Evolutionary conservation across 2,113 vertebrate genomes (phyloP), one percentile per base, ranked within the genome.

Genomic region (Ascaphus truei): DNA sequence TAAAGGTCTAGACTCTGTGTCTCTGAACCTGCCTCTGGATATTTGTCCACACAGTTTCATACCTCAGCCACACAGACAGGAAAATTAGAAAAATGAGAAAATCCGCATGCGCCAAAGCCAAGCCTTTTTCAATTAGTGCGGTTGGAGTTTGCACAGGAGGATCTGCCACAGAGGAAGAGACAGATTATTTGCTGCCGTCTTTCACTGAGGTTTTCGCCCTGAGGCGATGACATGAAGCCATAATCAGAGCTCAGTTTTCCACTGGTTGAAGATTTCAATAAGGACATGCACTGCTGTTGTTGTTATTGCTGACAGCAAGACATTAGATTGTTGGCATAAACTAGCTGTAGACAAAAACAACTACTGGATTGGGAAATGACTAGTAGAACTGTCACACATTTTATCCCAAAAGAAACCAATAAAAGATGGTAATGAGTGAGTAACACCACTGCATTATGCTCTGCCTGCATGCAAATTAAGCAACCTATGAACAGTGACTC

Each of bases 1-100:
- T 77, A 76, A 79, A 75, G 78, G 77, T 76, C 81, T 77, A 80
- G 83, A 79, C 82, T 80, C 78, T 65, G 71, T 75, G 76, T 85
- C 82, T 86, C 77, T 74, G 74, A 76, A 31, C 67, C 58, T 81
- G 79, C 74, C 80, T 72, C 80, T 27, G 63, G 78, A 79, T 79
- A 72, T 72, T 73, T 77, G 73, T 79, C 79, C 64, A 79, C 56
- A 64, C 72, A 75, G 60, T 73, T 74, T 79, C 80, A 77, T 78
- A 48, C 73, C 73, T 80, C 68, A 60, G 51, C 68, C 63, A 57
- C 52, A 68, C 75, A 76, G 78, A 80, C 73, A 74, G 73, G 62
- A 77, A 76, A 78, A 67, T 72, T 65, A 62, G 52, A 62, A 73
- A 67, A 72, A 83, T 71, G 29, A 68, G 67, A 47, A 29, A 73